Evolutionary conservation across 1,140 invertebrate genomes (phyloP), one percentile per base, ranked within the genome.

Genomic region (Panulirus ornatus): DNA sequence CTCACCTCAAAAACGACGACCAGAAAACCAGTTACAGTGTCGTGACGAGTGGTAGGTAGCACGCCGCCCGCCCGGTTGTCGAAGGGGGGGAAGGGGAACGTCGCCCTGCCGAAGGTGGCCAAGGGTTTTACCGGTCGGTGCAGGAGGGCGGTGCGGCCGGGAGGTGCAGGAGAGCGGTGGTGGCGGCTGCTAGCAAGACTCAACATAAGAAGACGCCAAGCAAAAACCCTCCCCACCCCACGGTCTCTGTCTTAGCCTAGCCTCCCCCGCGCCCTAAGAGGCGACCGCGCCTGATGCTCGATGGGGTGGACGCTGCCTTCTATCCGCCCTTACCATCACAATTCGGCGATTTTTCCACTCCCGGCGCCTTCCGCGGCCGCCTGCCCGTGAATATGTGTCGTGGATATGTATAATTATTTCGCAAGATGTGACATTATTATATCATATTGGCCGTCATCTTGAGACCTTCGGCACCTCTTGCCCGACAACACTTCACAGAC

Each of bases 181-280:
- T 58, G 70, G 88, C 81, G 66, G 88, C 88, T 70, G 88, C 79
- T 83, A 89, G 88, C 88, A 89, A 89, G 88, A 83, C 88, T 89
- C 88, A 58, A 89, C 88, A 89, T 89, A 89, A 89, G 88, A 89
- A 89, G 88, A 89, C 79, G 88, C 81, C 88, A 89, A 89, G 88
- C 88, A 89, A 89, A 89, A 89, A 89, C 88, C 88, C 88, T 88
- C 88, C 88, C 88, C 58, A 89, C 88, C 88, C 86, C 85, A 87
- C 85, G 85, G 85, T 78, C 75, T 87, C 54, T 88, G 86, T 88
- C 86, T 88, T 88, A 82, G 86, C 86, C 86, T 88, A 82, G 86
- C 86, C 86, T 88, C 86, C 86, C 88, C 88, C 88, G 79, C 88
- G 88, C 88, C 58, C 88, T 84, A 76, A 89, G 88, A 89, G 88